Evolutionary conservation across 2,113 vertebrate genomes (phyloP), one percentile per base, ranked within the genome.

Genomic region (Pteruthius melanotis): DNA sequence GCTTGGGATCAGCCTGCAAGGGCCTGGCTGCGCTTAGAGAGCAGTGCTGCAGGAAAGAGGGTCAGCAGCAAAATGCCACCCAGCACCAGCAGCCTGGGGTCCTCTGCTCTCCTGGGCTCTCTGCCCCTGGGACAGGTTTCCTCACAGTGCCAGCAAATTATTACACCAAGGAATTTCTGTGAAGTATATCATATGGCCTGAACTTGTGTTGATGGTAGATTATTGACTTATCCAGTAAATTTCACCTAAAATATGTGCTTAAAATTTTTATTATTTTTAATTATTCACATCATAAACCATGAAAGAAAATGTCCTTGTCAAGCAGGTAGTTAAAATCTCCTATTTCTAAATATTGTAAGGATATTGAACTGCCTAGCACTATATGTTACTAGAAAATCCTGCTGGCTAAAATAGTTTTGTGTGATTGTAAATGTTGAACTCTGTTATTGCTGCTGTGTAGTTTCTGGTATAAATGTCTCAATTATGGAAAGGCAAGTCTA

Each of bases 71-170:
- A 33, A 23, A 9, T 44, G 40, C 7, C 10, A 11, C 17, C 30
- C 4, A 3, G 44, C 11, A 26, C 11, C 23, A 22, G 30, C 37
- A 69, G 22, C 22, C 39, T 37, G 52, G 20, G 10, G 19, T 12
- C 8, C n/a, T 49, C 50, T 19, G 10, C 56, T 39, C 12, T 50
- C 23, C 11, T 9, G 11, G 44, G 23, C 20, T 52, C 63, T 64
- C n/a, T 72, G 59, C 35, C 24, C 13, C 11, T 8, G 1, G 2
- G 1, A 13, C 15, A 59, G 6, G 0, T 27, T 59, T 71, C 12
- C 40, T 71, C 23, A 10, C 27, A 54, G 35, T 10, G 5, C 15
- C 4, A 7, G 8, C 11, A 63, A 57, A 15, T 65, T 44, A 23
- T 37, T 26, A 35, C 33, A 52, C 6, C 24, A 37, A 52, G 11